These are phyloP conservation scores for Gallinago undulata DNA, from an alignment of 2,113 vertebrate species.

Conservation along the genomic window DNA sequence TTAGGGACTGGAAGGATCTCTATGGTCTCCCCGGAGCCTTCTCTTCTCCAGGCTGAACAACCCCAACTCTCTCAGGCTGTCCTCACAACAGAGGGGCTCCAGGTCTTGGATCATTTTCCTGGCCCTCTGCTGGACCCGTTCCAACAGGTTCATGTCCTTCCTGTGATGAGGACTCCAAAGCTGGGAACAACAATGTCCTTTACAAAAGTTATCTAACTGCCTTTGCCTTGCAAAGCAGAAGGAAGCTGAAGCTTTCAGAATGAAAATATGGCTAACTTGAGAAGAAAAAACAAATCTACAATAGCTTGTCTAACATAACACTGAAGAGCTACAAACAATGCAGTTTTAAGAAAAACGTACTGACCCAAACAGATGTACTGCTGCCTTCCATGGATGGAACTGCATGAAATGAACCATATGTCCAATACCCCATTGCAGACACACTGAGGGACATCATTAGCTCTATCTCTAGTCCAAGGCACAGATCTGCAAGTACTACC, in stretches of 20 bases:
- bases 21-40: too few relatives aligned
- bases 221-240: neutral
- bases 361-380: rapidly evolving
- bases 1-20: too few relatives aligned
- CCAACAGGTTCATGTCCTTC: too few relatives aligned
- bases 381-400: neutral
- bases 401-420: neutral
- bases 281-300: neutral
- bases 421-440: neutral
- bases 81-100: too few relatives aligned
- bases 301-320: neutral
- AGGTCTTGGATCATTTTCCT: too few relatives aligned
- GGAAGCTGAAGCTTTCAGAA: neutral
- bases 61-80: too few relatives aligned
- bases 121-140: too few relatives aligned
- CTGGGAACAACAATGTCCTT: neutral
- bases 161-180: too few relatives aligned
- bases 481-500: too few relatives aligned
- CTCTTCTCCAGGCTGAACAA: too few relatives aligned
- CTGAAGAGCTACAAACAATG: rapidly evolving
- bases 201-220: neutral
- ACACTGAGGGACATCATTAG: neutral
- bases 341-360: neutral
- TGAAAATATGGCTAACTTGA: neutral
- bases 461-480: neutral